These are phyloP conservation scores for Pristionchus maxplancki DNA, from an alignment of 2,888 invertebrate genomes.

Conservation along the genomic window DNA sequence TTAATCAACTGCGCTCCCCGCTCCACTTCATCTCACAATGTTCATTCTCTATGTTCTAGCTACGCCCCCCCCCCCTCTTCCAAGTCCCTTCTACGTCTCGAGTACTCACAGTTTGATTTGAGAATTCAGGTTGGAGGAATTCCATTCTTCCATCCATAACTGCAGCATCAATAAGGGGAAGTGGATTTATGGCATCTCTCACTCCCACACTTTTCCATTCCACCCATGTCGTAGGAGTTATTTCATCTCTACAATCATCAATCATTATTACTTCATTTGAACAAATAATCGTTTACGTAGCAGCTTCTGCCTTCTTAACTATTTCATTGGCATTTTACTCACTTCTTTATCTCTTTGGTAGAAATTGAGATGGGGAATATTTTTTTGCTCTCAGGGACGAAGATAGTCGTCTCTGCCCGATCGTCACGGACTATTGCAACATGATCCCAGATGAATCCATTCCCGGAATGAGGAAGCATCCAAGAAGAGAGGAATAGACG, in stretches of 20 bases:
- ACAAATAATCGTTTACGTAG: too few relatives aligned
- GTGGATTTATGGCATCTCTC: background rate
- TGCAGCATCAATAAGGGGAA: background rate
- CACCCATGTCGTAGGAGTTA: background rate
- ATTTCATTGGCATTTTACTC: background rate
- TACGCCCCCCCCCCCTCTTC: background rate
- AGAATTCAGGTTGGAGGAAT: background rate
- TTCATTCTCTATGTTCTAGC: background rate
- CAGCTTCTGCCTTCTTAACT: too few relatives aligned
- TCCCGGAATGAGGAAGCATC: background rate
- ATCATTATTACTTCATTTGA: too few relatives aligned
- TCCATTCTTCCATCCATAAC: background rate
- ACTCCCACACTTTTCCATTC: background rate
- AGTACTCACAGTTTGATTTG: background rate
- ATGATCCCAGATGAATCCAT: constrained; percentile 6
- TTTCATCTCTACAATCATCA: background rate
- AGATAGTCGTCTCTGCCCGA: background rate
- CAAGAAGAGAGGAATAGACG: background rate
- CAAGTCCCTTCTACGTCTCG: background rate
- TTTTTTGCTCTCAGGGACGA: constrained; percentile 5
- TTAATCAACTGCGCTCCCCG: too few relatives aligned
- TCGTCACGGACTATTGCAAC: background rate
- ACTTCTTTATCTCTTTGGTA: background rate
- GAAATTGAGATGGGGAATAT: background rate
- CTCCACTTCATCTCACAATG: background rate